Conservation (phyloP, 1,140 invertebrate genomes). For the Oppia nitens region DNA sequence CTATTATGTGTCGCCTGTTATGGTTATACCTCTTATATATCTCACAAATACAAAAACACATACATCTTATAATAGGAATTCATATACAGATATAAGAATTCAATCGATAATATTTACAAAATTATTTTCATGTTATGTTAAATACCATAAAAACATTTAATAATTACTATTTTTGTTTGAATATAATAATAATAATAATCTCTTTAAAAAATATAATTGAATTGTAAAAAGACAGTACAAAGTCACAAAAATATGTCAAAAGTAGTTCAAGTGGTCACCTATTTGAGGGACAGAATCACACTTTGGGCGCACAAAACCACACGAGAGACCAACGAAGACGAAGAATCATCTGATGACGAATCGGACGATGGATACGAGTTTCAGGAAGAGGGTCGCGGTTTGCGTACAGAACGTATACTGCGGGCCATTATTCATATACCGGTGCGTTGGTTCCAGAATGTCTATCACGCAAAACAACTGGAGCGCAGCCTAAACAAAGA, state of each 20-base stretch:
- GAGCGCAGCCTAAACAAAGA: slow-evolving; percentile 8
- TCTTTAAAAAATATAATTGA: too few relatives aligned
- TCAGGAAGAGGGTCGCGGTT: slow-evolving; percentile 3
- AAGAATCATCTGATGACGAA: neutral
- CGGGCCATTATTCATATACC: slow-evolving; percentile 11
- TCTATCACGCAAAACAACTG: slow-evolving; percentile 5
- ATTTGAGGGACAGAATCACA: slow-evolving; percentile 8
- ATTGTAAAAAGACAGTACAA: too few relatives aligned
- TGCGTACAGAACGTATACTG: slow-evolving; percentile 11
- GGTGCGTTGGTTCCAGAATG: slow-evolving; percentile 8
- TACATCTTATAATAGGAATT: too few relatives aligned
- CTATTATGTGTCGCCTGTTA: too few relatives aligned
- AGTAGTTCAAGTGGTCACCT: neutral
- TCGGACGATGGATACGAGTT: slow-evolving; percentile 5
- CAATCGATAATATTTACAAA: too few relatives aligned
- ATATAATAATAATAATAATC: too few relatives aligned
- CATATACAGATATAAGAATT: too few relatives aligned
- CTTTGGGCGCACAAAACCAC: slow-evolving; percentile 11
- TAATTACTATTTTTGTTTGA: too few relatives aligned
- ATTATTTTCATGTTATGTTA: too few relatives aligned
- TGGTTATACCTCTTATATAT: too few relatives aligned
- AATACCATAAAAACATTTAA: too few relatives aligned
- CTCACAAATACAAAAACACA: too few relatives aligned
- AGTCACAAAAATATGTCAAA: slow-evolving; percentile 6
- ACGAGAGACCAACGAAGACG: slow-evolving; percentile 4